A percentile compares a stretch with the other conserved stretches of the same genome.
Evolutionary conservation across 1,140 invertebrate species (phyloP).

Genomic region (Leptinotarsa undecemlineata): DNA sequence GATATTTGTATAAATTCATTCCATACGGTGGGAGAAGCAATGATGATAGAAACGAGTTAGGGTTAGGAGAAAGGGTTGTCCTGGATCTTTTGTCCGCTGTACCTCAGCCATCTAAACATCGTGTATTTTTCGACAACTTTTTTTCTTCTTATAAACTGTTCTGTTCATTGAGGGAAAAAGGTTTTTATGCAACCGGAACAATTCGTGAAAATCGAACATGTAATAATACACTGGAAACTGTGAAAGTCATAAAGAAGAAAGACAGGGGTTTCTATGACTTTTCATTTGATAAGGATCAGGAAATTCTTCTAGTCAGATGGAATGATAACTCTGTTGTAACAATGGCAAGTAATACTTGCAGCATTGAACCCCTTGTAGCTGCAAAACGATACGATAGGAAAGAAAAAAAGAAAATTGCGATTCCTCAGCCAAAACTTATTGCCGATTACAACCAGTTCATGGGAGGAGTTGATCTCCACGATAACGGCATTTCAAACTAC

Average conservation of each 20-base stretch:
- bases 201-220: slow-evolving; percentile 16
- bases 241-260: slow-evolving; percentile 5
- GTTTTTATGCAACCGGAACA: neutral
- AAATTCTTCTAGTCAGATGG: slow-evolving; percentile 9
- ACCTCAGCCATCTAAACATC: neutral
- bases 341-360: slow-evolving; percentile 4
- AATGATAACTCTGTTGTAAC: slow-evolving; percentile 14
- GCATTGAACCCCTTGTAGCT: slow-evolving; percentile 10
- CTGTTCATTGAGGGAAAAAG: neutral
- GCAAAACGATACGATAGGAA: slow-evolving; percentile 9
- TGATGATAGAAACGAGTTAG: neutral
- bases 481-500: slow-evolving; percentile 3
- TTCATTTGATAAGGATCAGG: slow-evolving; percentile 6
- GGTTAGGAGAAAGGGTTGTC: neutral
- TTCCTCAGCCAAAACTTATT: slow-evolving; percentile 1
- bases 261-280: slow-evolving; percentile 3
- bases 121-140: slow-evolving; percentile 7
- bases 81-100: slow-evolving; percentile 5
- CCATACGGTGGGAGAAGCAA: neutral
- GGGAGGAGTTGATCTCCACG: neutral
- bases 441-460: neutral
- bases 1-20: slow-evolving; percentile 6
- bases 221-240: slow-evolving; percentile 8
- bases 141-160: slow-evolving; percentile 1
- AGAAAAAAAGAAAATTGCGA: slow-evolving; percentile 3